phyloP scores from a whole-genome alignment of 2,888 invertebrate species.

The Eulithis prunata region DNA sequence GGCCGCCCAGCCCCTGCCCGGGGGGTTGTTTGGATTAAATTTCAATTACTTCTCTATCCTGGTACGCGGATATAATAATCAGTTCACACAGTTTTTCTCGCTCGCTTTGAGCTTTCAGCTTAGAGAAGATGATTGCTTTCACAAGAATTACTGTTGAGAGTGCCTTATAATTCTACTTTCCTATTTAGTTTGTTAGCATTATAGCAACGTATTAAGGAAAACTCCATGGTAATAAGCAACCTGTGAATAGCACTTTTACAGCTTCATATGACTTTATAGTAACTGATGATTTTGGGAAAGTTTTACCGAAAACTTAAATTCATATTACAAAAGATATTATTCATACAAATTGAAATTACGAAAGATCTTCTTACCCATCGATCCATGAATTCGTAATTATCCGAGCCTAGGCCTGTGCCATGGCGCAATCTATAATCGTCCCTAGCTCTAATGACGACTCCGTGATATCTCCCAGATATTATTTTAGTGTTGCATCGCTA shows the following conservation, averaged over 20 bases:
- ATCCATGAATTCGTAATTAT: conserved; percentile 19
- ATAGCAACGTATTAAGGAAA: too few relatives aligned
- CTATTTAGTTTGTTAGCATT: neutral
- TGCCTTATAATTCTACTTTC: neutral
- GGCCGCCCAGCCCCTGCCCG: neutral
- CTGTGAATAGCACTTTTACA: too few relatives aligned
- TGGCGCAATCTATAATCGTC: conserved; percentile 30
- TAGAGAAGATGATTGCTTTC: conserved; percentile 2
- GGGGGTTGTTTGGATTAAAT: conserved; percentile 39
- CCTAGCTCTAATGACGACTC: conserved; percentile 24
- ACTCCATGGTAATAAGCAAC: too few relatives aligned
- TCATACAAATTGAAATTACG: conserved; percentile 14
- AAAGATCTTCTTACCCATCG: neutral
- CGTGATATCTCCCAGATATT: conserved; percentile 24
- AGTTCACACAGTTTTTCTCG: conserved; percentile 15
- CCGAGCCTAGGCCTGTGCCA: conserved; percentile 10
- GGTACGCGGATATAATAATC: conserved; percentile 16
- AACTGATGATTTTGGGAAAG: too few relatives aligned
- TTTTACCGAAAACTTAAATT: too few relatives aligned
- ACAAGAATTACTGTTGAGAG: conserved; percentile 3
- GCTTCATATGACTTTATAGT: too few relatives aligned
- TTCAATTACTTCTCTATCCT: conserved; percentile 42
- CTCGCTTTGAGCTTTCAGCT: conserved; percentile 10
- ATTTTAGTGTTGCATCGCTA: conserved; percentile 22
- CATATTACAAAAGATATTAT: neutral